These are phyloP conservation scores for Arctia plantaginis DNA, from an alignment of 2,888 invertebrate genomes.

Conservation along the genomic window DNA sequence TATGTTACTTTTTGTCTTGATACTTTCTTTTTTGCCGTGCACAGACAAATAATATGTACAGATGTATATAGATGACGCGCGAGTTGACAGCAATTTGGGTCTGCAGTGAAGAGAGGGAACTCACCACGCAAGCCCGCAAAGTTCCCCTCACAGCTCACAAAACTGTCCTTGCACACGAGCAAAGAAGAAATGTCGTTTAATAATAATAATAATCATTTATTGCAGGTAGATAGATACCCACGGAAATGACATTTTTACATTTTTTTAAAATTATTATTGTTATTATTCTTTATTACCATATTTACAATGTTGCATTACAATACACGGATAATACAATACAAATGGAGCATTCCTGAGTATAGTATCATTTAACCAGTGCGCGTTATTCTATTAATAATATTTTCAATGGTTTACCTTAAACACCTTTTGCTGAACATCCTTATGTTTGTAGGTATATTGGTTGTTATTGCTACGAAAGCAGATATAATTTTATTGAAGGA, in stretches of 20 bases:
- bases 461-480: background rate
- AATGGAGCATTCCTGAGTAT: background rate
- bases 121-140: too few species aligned
- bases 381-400: background rate
- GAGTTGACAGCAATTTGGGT: background rate
- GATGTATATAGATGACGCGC: background rate
- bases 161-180: background rate
- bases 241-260: too few species aligned
- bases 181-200: too few species aligned
- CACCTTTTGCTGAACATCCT: conserved; percentile 1
- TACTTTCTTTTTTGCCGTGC: too few species aligned
- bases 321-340: too few species aligned
- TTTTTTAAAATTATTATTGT: too few species aligned
- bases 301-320: too few species aligned
- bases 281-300: too few species aligned
- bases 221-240: too few species aligned
- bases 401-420: background rate
- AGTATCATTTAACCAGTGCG: background rate
- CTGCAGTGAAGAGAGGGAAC: background rate
- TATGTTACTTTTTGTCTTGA: background rate
- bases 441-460: background rate
- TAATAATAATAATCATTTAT: too few species aligned
- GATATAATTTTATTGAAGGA: background rate
- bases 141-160: background rate
- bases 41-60: too few species aligned